Evolutionary conservation across 1,140 invertebrate genomes (phyloP), one percentile per base, ranked within the genome.

Genomic region (Potamilus streckersoni): DNA sequence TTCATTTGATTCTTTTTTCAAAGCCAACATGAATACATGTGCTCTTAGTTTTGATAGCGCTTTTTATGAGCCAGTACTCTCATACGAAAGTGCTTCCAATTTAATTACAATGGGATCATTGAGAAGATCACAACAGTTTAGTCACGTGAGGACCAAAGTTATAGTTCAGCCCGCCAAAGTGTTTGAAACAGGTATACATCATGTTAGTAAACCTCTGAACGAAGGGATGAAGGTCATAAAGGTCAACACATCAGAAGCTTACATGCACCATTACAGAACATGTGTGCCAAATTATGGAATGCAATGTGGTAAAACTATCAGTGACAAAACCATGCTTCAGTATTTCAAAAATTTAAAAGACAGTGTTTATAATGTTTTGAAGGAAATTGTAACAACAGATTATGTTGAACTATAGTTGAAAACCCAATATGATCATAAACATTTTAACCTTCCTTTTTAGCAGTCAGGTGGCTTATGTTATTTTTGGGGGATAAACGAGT

Each of bases 221-320:
- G 86, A 88, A 73, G 19, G 75, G 17, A 83, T 75, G 69, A 67
- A 65, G 57, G 75, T 84, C 6, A 69, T 69, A 11, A 69, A 64
- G 5, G 82, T 85, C 6, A 67, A 81, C 19, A 92, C 94, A 1
- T 93, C 95, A 66, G 91, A 94, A 2, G 96, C 94, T 0, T 94
- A 96, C 73, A 90, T 99, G 27, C 96, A 98, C 85, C 97, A 98
- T 86, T 98, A 98, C 87, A 89, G 97, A 56, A 79, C 79, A 31
- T 89, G 88, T 79, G 79, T 84, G 14, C 77, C 76, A 20, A 87
- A 86, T 69, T 85, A 83, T 59, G 84, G 85, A 20, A 87, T 87
- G 85, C 82, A 83, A 63, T 87, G 86, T 74, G 71, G 75, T 1
- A 70, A 72, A 15, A 82, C 73, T 69, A 65, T 79, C 8, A 68